Conservation (phyloP, 1,140 invertebrate genomes). For the Amphibalanus amphitrite region DNA sequence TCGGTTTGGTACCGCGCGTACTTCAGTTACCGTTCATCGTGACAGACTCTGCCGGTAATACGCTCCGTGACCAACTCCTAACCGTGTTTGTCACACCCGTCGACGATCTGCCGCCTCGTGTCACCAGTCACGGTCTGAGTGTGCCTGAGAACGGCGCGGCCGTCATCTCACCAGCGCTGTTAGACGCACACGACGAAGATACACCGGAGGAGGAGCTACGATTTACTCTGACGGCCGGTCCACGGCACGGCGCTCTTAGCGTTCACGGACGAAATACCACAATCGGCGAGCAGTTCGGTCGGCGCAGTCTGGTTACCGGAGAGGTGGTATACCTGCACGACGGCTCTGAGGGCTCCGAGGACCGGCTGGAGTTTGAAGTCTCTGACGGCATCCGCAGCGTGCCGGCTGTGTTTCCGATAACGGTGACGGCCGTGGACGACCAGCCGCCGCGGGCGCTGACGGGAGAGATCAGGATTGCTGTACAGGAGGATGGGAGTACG, state of each 20-base stretch:
- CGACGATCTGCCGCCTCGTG: constrained; percentile 26
- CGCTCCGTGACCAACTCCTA: constrained; percentile 24
- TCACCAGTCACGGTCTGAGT: constrained; percentile 22
- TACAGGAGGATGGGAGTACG: constrained; percentile 25
- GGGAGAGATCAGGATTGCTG: constrained; percentile 19
- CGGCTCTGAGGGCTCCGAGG: constrained; percentile 22
- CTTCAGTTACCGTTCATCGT: constrained; percentile 27
- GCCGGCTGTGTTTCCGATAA: constrained; percentile 23
- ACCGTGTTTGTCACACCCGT: constrained; percentile 25
- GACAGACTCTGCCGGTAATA: constrained; percentile 25
- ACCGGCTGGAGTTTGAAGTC: constrained; percentile 25
- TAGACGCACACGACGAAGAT: constrained; percentile 27
- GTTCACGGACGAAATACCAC: constrained; percentile 21
- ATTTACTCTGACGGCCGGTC: constrained; percentile 24
- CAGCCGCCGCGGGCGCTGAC: constrained; percentile 22
- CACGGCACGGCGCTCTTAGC: constrained; percentile 25
- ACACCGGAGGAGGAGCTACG: constrained; percentile 21
- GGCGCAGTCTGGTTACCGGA: constrained; percentile 22
- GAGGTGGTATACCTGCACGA: constrained; percentile 24
- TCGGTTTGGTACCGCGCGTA: constrained; percentile 25
- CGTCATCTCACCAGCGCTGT: constrained; percentile 21
- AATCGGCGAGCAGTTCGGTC: constrained; percentile 23
- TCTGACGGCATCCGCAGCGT: constrained; percentile 28
- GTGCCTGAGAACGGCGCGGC: constrained; percentile 25
- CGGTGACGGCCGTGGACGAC: constrained; percentile 25